A percentile compares a stretch with the other conserved stretches of the same genome.
phyloP scores from a whole-genome alignment of 2,113 vertebrate genomes.

The Rhabdornis inornatus region DNA sequence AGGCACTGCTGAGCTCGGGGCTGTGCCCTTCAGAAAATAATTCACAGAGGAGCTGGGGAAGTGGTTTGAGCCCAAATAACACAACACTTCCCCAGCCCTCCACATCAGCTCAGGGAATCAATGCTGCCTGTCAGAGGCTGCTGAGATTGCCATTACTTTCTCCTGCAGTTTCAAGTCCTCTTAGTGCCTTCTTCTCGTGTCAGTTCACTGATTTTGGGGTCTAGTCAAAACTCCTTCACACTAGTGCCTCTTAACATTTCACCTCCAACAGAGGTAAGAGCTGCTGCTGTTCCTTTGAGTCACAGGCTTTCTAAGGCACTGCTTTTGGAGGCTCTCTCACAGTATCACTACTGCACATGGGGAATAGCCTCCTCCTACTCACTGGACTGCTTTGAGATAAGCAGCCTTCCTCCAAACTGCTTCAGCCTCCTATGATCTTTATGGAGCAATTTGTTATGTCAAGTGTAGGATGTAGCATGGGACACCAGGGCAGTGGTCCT shows the following conservation, averaged over 20 bases:
- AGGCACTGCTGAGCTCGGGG: background rate
- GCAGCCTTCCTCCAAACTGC: background rate
- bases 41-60: background rate
- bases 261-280: background rate
- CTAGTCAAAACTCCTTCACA: background rate
- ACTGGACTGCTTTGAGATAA: background rate
- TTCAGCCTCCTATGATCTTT: background rate
- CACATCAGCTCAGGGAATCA: background rate
- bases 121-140: background rate
- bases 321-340: background rate
- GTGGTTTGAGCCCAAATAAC: background rate
- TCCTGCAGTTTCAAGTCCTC: background rate
- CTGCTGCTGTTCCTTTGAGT: background rate
- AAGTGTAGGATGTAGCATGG: background rate
- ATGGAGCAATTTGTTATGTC: background rate
- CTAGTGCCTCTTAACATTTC: background rate
- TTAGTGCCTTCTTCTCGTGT: background rate
- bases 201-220: background rate
- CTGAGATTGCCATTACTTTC: background rate
- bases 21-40: background rate
- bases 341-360: fast-evolving
- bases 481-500: background rate
- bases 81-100: background rate
- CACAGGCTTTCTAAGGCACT: background rate
- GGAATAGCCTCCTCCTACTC: background rate